These are phyloP conservation scores for Zaprionus gabonicus DNA, from an alignment of 1,140 invertebrate genomes.

Conservation along the genomic window DNA sequence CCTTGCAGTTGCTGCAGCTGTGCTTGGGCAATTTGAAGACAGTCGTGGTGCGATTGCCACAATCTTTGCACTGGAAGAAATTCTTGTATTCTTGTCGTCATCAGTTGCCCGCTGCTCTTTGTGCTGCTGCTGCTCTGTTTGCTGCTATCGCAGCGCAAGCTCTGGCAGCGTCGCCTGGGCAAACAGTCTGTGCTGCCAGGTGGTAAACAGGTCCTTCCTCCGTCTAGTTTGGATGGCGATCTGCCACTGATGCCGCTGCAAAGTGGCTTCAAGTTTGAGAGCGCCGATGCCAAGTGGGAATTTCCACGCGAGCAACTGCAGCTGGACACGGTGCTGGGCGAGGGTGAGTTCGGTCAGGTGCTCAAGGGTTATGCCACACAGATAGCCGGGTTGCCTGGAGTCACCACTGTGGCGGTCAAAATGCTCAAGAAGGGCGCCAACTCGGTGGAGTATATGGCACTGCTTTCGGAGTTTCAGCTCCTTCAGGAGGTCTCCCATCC, in stretches of 20 bases:
- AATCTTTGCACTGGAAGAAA: constrained; percentile 96
- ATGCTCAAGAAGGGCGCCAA: constrained; percentile 89
- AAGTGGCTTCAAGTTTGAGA: constrained; percentile 72
- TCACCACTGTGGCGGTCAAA: constrained; percentile 90
- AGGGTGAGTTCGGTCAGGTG: constrained; percentile 92
- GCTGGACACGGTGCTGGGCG: constrained; percentile 89
- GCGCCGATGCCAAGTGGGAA: constrained; percentile 90
- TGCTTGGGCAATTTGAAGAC: constrained; percentile 91
- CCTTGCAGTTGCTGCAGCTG: constrained; percentile 91
- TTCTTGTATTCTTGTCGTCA: constrained; percentile 65
- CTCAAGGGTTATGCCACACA: constrained; percentile 88
- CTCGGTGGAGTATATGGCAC: constrained; percentile 89
- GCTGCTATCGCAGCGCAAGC: constrained; percentile 69
- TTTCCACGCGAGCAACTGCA: constrained; percentile 88
- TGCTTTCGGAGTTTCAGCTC: constrained; percentile 92
- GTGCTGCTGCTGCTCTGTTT: constrained; percentile 66
- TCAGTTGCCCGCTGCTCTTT: constrained; percentile 70
- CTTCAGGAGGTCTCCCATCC: constrained; percentile 93
- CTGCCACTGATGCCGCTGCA: constrained; percentile 75
- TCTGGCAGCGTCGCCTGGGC: constrained; percentile 49
- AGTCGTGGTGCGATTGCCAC: constrained; percentile 91
- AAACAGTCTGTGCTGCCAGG: constrained; percentile 60
- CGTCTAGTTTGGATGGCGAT: constrained; percentile 55
- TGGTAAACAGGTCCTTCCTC: constrained; percentile 45
- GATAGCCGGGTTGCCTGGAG: constrained; percentile 86